A percentile compares a stretch with the other conserved stretches of the same genome.
These are phyloP conservation scores for Cheilosia scutellata DNA, from an alignment of 2,888 invertebrate species.

Conservation along the genomic window DNA sequence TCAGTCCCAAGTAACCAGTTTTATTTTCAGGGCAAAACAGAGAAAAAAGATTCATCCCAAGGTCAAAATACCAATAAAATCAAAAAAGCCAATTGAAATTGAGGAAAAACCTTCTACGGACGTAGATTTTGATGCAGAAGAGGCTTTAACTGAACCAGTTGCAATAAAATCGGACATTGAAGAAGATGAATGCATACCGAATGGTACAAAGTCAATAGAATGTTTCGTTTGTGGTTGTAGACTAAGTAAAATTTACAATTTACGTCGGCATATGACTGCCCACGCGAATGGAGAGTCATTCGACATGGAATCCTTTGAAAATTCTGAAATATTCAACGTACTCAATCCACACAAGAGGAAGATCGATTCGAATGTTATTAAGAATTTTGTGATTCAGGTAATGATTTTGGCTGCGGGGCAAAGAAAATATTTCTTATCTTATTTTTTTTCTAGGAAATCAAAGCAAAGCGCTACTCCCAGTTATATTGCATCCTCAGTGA, in stretches of 20 bases:
- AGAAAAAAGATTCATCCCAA: neutral
- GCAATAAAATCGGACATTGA: slow-evolving; percentile 61
- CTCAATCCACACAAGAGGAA: slow-evolving; percentile 75
- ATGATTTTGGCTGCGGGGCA: neutral
- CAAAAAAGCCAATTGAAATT: neutral
- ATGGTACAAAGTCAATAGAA: slow-evolving; percentile 73
- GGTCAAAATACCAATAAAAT: neutral
- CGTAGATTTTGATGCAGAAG: neutral
- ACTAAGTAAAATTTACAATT: slow-evolving; percentile 71
- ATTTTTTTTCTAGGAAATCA: slow-evolving; percentile 51
- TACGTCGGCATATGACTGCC: slow-evolving; percentile 66
- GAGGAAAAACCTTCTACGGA: neutral
- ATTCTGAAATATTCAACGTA: slow-evolving; percentile 63
- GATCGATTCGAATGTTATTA: slow-evolving; percentile 73
- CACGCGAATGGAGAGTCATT: slow-evolving; percentile 51
- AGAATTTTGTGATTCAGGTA: slow-evolving; percentile 71
- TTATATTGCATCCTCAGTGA: slow-evolving; percentile 76
- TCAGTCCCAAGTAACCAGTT: neutral
- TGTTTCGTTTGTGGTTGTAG: slow-evolving; percentile 74
- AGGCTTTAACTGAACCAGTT: neutral
- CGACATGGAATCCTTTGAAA: slow-evolving; percentile 59
- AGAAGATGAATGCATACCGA: slow-evolving; percentile 76
- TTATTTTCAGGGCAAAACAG: slow-evolving; percentile 3
- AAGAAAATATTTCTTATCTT: neutral
- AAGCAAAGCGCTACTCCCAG: slow-evolving; percentile 75